These are phyloP conservation scores for Drosophila borealis DNA, from an alignment of 2,888 invertebrate genomes.

Conservation along the genomic window DNA sequence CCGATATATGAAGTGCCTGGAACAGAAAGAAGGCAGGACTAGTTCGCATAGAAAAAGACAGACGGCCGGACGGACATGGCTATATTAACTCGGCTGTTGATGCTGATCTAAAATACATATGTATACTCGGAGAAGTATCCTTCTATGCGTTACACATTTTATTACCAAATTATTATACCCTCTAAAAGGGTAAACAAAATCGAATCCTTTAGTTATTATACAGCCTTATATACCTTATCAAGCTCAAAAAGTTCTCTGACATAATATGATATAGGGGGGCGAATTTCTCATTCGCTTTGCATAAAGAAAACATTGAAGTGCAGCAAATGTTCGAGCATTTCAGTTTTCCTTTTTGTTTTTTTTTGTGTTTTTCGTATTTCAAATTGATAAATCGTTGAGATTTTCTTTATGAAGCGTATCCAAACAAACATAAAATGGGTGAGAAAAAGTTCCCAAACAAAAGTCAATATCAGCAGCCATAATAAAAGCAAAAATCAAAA, in stretches of 20 bases:
- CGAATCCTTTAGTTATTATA: too few species aligned
- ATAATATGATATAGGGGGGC: not conserved
- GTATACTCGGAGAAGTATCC: too few species aligned
- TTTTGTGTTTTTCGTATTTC: constrained; percentile 20
- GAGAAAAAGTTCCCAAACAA: constrained; percentile 55
- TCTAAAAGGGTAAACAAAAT: too few species aligned
- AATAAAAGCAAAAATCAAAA: constrained; percentile 18
- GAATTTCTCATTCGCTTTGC: constrained; percentile 46
- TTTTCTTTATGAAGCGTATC: constrained; percentile 66
- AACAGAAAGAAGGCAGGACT: too few species aligned
- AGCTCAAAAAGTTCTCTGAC: not conserved
- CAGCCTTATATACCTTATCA: not conserved
- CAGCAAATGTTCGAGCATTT: constrained; percentile 35
- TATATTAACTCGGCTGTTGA: too few species aligned
- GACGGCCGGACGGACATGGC: too few species aligned
- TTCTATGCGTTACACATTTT: too few species aligned
- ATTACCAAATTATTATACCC: too few species aligned
- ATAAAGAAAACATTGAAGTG: constrained; percentile 60
- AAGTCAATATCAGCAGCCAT: constrained; percentile 40
- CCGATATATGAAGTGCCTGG: too few species aligned
- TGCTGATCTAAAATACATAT: too few species aligned
- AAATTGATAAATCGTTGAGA: constrained; percentile 67
- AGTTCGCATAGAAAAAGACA: too few species aligned
- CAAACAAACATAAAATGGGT: constrained; percentile 43
- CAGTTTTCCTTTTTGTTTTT: constrained; percentile 11